Evolutionary conservation across 1,140 invertebrate species (phyloP).

Genomic region (Caenorhabditis tropicalis): DNA sequence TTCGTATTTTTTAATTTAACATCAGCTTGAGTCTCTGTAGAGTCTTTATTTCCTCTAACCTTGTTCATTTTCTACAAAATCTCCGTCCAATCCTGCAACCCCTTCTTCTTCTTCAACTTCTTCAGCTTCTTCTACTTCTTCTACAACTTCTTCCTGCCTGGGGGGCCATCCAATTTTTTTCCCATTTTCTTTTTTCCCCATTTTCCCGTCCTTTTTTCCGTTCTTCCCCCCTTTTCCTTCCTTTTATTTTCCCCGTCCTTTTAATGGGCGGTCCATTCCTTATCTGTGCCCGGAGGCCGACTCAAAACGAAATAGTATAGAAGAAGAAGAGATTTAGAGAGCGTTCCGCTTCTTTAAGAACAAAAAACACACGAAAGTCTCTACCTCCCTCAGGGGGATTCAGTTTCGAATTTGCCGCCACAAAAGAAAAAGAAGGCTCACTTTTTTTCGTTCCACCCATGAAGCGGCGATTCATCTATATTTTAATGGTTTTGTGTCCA

Average conservation of each 20-base stretch:
- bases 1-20: no score
- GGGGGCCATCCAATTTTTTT: constrained; percentile 37
- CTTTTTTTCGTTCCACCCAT: background rate
- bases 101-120: background rate
- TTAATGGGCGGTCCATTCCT: constrained; percentile 43
- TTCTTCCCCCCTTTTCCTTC: background rate
- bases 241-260: background rate
- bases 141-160: constrained; percentile 10
- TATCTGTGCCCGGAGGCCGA: constrained; percentile 22
- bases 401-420: constrained; percentile 41
- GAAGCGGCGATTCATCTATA: constrained; percentile 39
- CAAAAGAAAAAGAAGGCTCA: background rate
- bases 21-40: no score
- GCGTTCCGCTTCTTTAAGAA: background rate
- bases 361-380: background rate
- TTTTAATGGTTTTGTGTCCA: constrained; percentile 44
- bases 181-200: constrained; percentile 3
- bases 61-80: background rate
- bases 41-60: background rate
- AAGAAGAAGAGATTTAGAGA: background rate
- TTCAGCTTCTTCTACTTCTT: background rate
- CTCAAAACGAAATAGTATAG: background rate
- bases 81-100: no score
- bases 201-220: no score
- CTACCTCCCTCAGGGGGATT: background rate